These are phyloP conservation scores for Mechanitis mazaeus DNA, from an alignment of 2,888 invertebrate species.

Conservation along the genomic window DNA sequence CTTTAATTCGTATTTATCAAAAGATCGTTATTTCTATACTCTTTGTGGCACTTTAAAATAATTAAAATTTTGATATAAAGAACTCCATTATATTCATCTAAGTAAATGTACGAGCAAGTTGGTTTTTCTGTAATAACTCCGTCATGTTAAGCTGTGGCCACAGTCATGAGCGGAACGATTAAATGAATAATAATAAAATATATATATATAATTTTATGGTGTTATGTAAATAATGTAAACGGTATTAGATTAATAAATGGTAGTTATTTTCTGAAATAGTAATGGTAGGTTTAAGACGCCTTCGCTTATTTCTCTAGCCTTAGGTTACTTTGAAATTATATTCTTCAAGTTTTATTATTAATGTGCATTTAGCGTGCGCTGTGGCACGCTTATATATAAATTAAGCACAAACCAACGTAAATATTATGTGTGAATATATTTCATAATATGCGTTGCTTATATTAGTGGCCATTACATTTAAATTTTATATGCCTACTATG, in stretches of 20 bases:
- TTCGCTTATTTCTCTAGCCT: constrained; percentile 25
- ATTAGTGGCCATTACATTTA: not conserved
- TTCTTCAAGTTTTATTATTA: constrained; percentile 64
- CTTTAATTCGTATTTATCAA: not conserved
- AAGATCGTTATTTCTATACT: constrained; percentile 1
- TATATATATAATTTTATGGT: not conserved
- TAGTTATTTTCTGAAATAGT: not conserved
- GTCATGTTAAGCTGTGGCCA: constrained; percentile 13
- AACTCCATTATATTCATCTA: constrained; percentile 23
- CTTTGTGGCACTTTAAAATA: not conserved
- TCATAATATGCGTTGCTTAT: constrained; percentile 18
- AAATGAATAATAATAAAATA: constrained; percentile 2
- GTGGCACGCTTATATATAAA: constrained; percentile 54
- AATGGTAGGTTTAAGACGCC: constrained; percentile 18
- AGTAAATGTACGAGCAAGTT: constrained; percentile 33
- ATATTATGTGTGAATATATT: constrained; percentile 30
- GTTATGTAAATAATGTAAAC: not conserved
- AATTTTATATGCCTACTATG: not conserved
- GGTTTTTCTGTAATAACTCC: constrained; percentile 31
- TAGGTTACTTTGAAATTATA: constrained; percentile 28
- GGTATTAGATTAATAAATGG: not conserved
- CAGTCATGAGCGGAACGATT: constrained; percentile 20
- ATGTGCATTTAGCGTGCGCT: constrained; percentile 66
- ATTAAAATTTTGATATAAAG: not conserved
- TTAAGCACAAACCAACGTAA: constrained; percentile 57